phyloP scores from a whole-genome alignment of 2,888 invertebrate genomes.

The Frankliniella fusca region DNA sequence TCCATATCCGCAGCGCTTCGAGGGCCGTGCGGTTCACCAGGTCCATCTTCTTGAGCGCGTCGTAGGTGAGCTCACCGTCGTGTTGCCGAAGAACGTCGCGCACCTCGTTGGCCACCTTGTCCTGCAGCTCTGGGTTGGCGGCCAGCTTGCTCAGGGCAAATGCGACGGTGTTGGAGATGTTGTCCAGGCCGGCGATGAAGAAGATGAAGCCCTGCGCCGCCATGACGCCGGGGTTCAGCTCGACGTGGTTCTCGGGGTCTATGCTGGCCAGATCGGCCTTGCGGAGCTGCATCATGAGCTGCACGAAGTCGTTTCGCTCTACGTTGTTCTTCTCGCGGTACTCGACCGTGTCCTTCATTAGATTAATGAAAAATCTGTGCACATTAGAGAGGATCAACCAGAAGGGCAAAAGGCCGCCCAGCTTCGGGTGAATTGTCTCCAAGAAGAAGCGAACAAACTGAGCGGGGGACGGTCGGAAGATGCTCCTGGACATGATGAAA shows the following conservation, averaged over 20 bases:
- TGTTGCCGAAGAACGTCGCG: neutral
- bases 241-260: neutral
- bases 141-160: neutral
- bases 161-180: constrained; percentile 11
- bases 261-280: neutral
- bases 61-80: neutral
- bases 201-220: constrained; percentile 10
- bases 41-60: constrained; percentile 1
- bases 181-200: constrained; percentile 19
- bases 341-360: constrained; percentile 42
- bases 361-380: constrained; percentile 41
- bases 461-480: constrained; percentile 45
- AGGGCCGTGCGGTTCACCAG: neutral
- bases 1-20: neutral
- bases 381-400: constrained; percentile 34
- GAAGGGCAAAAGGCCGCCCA: constrained; percentile 37
- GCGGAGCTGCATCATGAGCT: constrained; percentile 39
- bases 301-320: constrained; percentile 42
- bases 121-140: neutral
- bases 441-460: constrained; percentile 39
- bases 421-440: constrained; percentile 37
- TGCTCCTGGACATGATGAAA: constrained; percentile 44
- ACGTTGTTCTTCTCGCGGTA: constrained; percentile 40
- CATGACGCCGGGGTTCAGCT: neutral
- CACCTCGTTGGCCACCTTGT: neutral